Conservation (phyloP, 2,797 vertebrate genomes). For the Phalloptychus januarius region DNA sequence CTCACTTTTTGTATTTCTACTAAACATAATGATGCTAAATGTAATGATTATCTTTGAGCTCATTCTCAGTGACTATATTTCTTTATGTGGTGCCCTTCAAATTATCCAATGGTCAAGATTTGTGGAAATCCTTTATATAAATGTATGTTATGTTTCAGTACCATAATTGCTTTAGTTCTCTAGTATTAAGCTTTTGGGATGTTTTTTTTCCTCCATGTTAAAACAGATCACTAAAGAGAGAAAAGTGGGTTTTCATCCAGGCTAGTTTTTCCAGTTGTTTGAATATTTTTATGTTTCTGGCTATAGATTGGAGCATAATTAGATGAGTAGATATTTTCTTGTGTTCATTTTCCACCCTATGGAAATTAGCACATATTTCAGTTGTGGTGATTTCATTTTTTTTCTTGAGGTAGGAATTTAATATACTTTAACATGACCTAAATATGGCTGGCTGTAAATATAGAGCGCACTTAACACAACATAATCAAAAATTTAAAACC, state of each 20-base stretch:
- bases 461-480: background rate
- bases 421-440: background rate
- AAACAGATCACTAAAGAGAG: background rate
- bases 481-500: too few species aligned
- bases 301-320: background rate
- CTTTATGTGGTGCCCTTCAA: background rate
- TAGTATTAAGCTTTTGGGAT: background rate
- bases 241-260: background rate
- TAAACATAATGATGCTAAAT: background rate
- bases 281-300: background rate
- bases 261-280: background rate
- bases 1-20: background rate
- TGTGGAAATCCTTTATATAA: background rate
- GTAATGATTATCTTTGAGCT: background rate
- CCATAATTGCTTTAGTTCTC: background rate
- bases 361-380: background rate
- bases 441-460: background rate
- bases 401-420: background rate
- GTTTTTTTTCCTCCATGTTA: background rate
- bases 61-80: background rate
- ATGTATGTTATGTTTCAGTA: background rate
- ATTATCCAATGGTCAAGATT: background rate
- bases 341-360: background rate
- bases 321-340: background rate
- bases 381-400: background rate